Base-by-base conservation (phyloP, 2,797 vertebrate species). In the Myotis vivesi region DNA sequence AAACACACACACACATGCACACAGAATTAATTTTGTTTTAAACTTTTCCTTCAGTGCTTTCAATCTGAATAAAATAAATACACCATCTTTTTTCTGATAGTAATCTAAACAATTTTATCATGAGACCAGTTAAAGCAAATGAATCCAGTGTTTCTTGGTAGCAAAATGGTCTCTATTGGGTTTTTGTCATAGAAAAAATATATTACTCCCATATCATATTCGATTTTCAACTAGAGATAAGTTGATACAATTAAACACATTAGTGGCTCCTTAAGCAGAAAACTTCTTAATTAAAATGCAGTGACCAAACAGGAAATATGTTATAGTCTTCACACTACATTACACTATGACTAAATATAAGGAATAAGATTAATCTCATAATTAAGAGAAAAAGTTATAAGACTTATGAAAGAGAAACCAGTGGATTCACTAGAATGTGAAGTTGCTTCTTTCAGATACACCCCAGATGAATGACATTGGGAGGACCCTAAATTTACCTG, bases 311-410 rank as follows among this genome's bases (percentile, higher is more conserved):
- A 80, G 46, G 59, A 85, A 81, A 51, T n/a, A 93, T 76, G 89
- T 89, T 68, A 75, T n/a, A 72, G 8, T 64, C 11, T 83, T 91
- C 10, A 83, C 49, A 51, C 19, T 79, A 83, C 5, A 44, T 80
- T 94, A 71, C 19, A 44, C 36, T 69, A 19, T 30, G 12, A 62
- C n/a, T 91, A 75, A 87, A 8, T 38, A 69, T 53, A 51, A 92
- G 53, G 1, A 84, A 49, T 51, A 85, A 51, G 19, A 73, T 81
- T 68, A 85, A 87, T 38, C 25, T 73, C 33, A 77, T 53, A 95
- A 94, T 57, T 89, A 28, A 44, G 76, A 85, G 3, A 84, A 92
- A 38, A 88, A 85, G n/a, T 72, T 75, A 38, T 22, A 72, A 87
- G 20, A 49, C 33, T 81, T 69, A 41, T 28, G 81, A 79, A 57